Evolutionary conservation across 2,797 vertebrate species (phyloP).

Genomic region (Aldrovandia affinis): DNA sequence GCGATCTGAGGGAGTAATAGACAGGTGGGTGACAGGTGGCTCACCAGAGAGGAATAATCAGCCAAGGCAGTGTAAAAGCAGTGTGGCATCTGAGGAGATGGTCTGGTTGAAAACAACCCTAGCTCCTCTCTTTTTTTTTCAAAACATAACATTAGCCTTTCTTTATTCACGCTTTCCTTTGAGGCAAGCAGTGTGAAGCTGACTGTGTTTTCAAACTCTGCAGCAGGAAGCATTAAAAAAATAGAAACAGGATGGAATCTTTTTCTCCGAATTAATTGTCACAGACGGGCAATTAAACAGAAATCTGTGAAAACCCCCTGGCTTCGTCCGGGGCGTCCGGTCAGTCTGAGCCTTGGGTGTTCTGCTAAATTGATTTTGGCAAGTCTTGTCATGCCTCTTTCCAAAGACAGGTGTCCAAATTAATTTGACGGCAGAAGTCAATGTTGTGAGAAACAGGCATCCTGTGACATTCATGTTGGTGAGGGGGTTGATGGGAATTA

Average conservation of each 20-base stretch:
- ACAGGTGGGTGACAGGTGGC: slow-evolving; percentile 14
- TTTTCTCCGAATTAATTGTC: slow-evolving; percentile 29
- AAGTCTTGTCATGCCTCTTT: slow-evolving; percentile 30
- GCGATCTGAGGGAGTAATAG: neutral
- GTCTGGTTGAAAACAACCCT: neutral
- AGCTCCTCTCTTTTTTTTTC: neutral
- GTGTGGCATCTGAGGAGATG: neutral
- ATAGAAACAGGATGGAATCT: slow-evolving; percentile 16
- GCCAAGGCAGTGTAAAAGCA: neutral
- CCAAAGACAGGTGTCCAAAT: slow-evolving; percentile 39
- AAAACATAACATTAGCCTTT: neutral
- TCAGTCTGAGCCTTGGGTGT: slow-evolving; percentile 19
- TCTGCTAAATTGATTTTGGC: slow-evolving; percentile 39
- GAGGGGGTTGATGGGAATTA: slow-evolving; percentile 32
- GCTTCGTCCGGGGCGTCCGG: neutral
- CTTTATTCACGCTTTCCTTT: slow-evolving; percentile 8
- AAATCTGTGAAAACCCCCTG: slow-evolving; percentile 14
- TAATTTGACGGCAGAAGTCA: slow-evolving; percentile 37
- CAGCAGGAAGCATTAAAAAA: slow-evolving; percentile 8
- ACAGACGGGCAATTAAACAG: slow-evolving; percentile 32
- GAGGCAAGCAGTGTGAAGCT: slow-evolving; percentile 2
- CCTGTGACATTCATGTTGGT: slow-evolving; percentile 18
- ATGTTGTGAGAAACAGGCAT: neutral
- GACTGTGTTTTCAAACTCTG: slow-evolving; percentile 12
- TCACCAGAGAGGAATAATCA: neutral